Percentiles rank a stretch among this genome's conserved stretches.
phyloP scores from a whole-genome alignment of 2,797 vertebrate genomes.

The Austrolebias charrua region DNA sequence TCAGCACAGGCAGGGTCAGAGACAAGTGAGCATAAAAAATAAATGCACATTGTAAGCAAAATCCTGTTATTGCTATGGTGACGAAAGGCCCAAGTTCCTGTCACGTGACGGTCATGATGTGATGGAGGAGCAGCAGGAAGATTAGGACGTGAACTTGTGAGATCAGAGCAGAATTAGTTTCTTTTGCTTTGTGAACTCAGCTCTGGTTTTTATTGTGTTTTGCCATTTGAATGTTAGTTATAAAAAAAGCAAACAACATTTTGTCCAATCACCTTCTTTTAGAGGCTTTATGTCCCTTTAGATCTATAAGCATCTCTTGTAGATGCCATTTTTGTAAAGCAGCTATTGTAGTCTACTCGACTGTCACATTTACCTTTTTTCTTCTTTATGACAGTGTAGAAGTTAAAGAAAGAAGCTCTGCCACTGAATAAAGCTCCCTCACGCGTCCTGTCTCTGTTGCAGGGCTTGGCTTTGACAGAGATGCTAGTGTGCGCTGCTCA shows the following conservation, averaged over 20 bases:
- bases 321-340: conserved; percentile 37
- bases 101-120: conserved; percentile 82
- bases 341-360: conserved; percentile 13
- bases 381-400: conserved; percentile 40
- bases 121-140: conserved; percentile 29
- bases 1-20: conserved; percentile 62
- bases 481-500: conserved; percentile 97
- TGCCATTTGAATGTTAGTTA: background rate
- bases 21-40: conserved; percentile 55
- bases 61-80: conserved; percentile 75
- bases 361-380: conserved; percentile 2
- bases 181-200: background rate
- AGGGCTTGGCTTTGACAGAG: conserved; percentile 99
- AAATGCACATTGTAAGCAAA: conserved; percentile 76
- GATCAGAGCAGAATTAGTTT: conserved; percentile 9
- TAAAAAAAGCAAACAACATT: background rate
- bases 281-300: conserved; percentile 17
- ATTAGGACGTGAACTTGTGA: conserved; percentile 14
- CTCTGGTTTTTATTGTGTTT: background rate
- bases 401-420: conserved; percentile 45
- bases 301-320: conserved; percentile 9
- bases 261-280: too few species aligned
- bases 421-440: conserved; percentile 70
- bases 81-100: conserved; percentile 73
- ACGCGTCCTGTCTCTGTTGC: conserved; percentile 73